A percentile compares a stretch with the other conserved stretches of the same genome.
Conservation (phyloP, 2,113 vertebrate genomes). For the Pomatostomus ruficeps region DNA sequence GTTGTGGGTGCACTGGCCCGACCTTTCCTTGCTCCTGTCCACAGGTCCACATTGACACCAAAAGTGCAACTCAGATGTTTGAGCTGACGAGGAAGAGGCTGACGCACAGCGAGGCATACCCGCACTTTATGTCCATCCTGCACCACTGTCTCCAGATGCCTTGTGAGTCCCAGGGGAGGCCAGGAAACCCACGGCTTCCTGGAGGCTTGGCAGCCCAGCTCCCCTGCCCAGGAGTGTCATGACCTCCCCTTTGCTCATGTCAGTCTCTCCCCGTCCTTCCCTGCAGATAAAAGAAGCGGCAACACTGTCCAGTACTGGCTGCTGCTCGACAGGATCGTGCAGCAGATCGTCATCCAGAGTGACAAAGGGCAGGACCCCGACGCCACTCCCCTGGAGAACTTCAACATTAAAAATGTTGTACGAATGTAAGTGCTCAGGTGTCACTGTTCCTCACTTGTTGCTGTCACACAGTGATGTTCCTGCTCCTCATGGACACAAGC, state of each 20-base stretch:
- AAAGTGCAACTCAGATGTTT: constrained; percentile 96
- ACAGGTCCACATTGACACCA: constrained; percentile 95
- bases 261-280: not conserved
- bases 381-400: constrained; percentile 94
- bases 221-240: accelerated
- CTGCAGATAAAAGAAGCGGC: constrained; percentile 91
- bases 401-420: constrained; percentile 98
- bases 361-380: constrained; percentile 98
- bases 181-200: not conserved
- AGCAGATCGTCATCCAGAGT: constrained; percentile 97
- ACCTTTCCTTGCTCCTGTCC: not conserved
- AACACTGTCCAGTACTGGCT: constrained; percentile 99
- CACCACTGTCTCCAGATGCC: constrained; percentile 99
- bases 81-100: constrained; percentile 94
- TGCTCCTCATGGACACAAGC: accelerated
- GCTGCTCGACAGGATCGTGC: constrained; percentile 93
- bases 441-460: not conserved
- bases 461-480: not conserved
- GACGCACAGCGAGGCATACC: constrained; percentile 93
- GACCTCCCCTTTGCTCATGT: not conserved
- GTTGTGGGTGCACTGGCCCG: accelerated
- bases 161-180: constrained; percentile 76
- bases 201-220: not conserved
- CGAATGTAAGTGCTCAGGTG: constrained; percentile 83
- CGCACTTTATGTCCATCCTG: constrained; percentile 97